These are phyloP conservation scores for Colistium nudipinnis DNA, from an alignment of 2,113 vertebrate species.

Conservation along the genomic window DNA sequence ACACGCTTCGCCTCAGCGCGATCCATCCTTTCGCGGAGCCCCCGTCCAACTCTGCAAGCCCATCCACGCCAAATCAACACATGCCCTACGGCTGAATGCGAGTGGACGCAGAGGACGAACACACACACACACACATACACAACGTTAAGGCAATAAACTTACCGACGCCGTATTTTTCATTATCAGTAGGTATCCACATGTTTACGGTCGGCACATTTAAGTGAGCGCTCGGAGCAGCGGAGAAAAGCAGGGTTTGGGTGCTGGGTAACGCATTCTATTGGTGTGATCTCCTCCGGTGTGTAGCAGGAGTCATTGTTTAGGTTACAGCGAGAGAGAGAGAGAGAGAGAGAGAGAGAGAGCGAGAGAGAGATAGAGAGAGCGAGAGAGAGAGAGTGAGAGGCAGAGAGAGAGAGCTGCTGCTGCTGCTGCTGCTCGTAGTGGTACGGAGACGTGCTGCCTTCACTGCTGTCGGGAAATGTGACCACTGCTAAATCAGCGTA, in stretches of 20 bases:
- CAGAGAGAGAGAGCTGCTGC: conserved; percentile 51
- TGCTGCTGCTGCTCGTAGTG: conserved; percentile 48
- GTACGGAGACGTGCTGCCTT: conserved; percentile 58
- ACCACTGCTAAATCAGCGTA: accelerated
- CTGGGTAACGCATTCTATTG: conserved; percentile 74
- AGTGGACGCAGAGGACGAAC: conserved; percentile 36
- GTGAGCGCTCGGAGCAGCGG: conserved; percentile 56
- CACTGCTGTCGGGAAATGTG: conserved; percentile 20
- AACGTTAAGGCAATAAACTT: conserved; percentile 79
- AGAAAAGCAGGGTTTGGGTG: conserved; percentile 43
- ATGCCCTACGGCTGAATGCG: conserved; percentile 33
- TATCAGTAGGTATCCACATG: conserved; percentile 98
- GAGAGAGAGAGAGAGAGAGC: not conserved
- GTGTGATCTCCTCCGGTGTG: conserved; percentile 69
- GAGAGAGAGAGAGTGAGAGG: conserved; percentile 60
- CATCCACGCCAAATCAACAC: conserved; percentile 11
- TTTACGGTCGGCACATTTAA: conserved; percentile 68
- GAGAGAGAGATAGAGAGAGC: conserved; percentile 50
- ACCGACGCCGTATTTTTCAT: conserved; percentile 99
- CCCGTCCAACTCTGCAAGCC: no score
- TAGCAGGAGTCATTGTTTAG: conserved; percentile 83
- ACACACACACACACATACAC: not conserved
- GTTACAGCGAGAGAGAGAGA: conserved; percentile 68
- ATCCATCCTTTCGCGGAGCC: not conserved
- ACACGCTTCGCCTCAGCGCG: conserved; percentile 1